A percentile compares a stretch with the other conserved stretches of the same genome.
phyloP scores from a whole-genome alignment of 2,797 vertebrate genomes.

The Sebastes nivosus region DNA sequence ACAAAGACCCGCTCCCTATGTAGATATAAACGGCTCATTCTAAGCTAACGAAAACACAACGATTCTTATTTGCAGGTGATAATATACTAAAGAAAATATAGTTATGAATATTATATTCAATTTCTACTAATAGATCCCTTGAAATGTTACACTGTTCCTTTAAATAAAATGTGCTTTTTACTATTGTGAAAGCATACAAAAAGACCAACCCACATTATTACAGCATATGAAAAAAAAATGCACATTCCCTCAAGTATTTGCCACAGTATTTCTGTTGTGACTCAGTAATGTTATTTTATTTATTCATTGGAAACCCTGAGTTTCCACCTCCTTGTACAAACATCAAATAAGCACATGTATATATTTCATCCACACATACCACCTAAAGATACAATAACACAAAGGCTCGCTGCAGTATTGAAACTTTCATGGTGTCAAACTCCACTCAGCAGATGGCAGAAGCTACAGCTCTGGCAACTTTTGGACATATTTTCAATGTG shows the following conservation, averaged over 20 bases:
- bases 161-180: not conserved
- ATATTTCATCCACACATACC: not conserved
- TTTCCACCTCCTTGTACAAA: not conserved
- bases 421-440: not conserved
- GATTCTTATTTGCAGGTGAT: too few species aligned
- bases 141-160: too few species aligned
- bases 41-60: too few species aligned
- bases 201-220: not conserved
- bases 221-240: not conserved
- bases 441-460: slow-evolving; percentile 24
- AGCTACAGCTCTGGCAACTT: not conserved
- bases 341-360: not conserved
- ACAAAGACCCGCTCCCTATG: too few species aligned
- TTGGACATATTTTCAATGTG: slow-evolving; percentile 6
- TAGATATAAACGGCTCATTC: too few species aligned
- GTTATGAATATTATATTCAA: too few species aligned
- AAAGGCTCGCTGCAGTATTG: not conserved
- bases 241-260: not conserved
- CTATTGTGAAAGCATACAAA: not conserved
- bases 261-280: not conserved
- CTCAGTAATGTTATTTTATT: not conserved
- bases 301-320: not conserved
- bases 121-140: too few species aligned
- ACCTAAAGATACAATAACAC: not conserved
- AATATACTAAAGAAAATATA: too few species aligned